Evolutionary conservation across 2,113 vertebrate genomes (phyloP).

Genomic region (Pelecanus crispus): DNA sequence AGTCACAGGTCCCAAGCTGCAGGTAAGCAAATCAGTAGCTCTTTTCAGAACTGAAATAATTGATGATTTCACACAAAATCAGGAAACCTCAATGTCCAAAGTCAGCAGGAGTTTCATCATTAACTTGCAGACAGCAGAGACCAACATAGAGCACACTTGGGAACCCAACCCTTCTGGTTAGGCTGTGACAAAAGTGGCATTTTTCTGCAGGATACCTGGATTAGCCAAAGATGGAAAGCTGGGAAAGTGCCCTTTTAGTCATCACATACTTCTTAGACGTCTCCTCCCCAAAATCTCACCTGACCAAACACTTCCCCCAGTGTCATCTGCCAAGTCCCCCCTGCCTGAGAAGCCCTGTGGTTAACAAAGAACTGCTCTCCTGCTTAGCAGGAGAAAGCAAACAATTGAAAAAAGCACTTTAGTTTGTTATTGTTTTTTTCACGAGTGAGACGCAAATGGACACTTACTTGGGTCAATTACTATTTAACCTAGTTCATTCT

Average conservation of each 20-base stretch:
- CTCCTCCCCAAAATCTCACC: constrained; percentile 83
- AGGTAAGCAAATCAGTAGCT: not conserved
- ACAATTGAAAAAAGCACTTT: not conserved
- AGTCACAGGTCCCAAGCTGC: not conserved
- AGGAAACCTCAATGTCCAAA: not conserved
- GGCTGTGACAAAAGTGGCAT: not conserved
- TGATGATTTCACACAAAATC: not conserved
- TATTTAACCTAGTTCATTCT: not conserved
- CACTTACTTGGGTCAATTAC: not conserved
- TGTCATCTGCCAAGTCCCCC: constrained; percentile 75
- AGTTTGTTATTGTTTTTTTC: not conserved
- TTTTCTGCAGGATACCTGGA: not conserved
- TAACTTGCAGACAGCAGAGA: not conserved
- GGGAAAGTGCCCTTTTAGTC: constrained; percentile 82
- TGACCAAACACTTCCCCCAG: constrained; percentile 81
- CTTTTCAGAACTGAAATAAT: not conserved
- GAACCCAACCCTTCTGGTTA: not conserved
- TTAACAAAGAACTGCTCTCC: not conserved
- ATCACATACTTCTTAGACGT: constrained; percentile 79
- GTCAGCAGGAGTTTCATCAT: not conserved
- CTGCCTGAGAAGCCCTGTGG: constrained; percentile 21
- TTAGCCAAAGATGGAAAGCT: constrained; percentile 49
- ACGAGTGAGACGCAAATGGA: not conserved
- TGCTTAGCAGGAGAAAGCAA: not conserved
- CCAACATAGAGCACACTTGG: not conserved